phyloP scores from a whole-genome alignment of 2,888 invertebrate species.

The Bedellia somnulentella region DNA sequence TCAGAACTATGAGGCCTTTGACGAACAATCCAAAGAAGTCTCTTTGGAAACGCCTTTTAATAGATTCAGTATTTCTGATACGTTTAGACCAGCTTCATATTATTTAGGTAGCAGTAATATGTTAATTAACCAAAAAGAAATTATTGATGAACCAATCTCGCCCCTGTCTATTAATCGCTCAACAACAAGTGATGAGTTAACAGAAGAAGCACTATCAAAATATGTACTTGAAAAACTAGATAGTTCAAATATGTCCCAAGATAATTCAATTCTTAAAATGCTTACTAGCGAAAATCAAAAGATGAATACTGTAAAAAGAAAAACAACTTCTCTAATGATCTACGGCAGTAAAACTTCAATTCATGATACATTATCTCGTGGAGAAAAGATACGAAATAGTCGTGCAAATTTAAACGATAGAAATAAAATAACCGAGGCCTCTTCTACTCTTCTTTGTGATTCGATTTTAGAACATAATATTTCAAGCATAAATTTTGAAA shows the following conservation, averaged over 20 bases:
- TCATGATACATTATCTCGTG: conserved; percentile 51
- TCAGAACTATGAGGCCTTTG: conserved; percentile 83
- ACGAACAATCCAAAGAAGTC: conserved; percentile 78
- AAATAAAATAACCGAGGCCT: conserved; percentile 24
- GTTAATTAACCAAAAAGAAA: conserved; percentile 71
- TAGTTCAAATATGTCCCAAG: conserved; percentile 44
- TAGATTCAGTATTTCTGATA: conserved; percentile 84
- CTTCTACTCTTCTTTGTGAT: conserved; percentile 24
- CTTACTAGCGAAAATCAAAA: conserved; percentile 46
- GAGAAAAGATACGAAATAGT: conserved; percentile 48
- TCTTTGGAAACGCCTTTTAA: conserved; percentile 66
- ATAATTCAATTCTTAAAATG: conserved; percentile 52
- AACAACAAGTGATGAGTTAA: conserved; percentile 71
- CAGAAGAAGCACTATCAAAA: conserved; percentile 59
- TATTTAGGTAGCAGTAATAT: conserved; percentile 74
- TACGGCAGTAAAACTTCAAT: conserved; percentile 53
- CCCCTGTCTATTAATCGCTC: conserved; percentile 79
- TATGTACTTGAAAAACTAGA: conserved; percentile 56
- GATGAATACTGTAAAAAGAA: conserved; percentile 42
- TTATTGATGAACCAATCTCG: conserved; percentile 76
- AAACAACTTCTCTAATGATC: conserved; percentile 53
- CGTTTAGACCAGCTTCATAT: conserved; percentile 85
- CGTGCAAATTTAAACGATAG: conserved; percentile 43
- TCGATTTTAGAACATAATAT: conserved; percentile 33
- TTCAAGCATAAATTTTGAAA: conserved; percentile 34